Evolutionary conservation across 2,888 invertebrate genomes (phyloP), one percentile per base, ranked within the genome.

Genomic region (Atethmia centrago): DNA sequence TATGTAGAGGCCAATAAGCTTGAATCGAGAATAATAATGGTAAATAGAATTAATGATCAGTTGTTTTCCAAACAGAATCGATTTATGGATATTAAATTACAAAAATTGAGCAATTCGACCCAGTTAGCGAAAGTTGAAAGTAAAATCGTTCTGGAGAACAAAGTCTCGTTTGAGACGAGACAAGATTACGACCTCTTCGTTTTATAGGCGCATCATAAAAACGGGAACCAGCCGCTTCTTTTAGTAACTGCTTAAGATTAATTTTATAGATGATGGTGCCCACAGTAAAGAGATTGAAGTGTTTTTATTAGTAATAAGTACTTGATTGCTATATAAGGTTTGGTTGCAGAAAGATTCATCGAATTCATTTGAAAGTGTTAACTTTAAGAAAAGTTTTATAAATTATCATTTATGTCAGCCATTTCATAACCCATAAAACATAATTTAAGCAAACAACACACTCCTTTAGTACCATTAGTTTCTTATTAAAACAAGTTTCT

Each of bases 171-270:
- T 79, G 81, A 86, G 79, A 85, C 82, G 81, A 85, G 87, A 90
- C 90, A 89, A 85, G 85, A 92, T 94, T 92, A 94, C 93, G 93
- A 93, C 88, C 92, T 93, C 92, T 93, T 89, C 85, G 91, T 93
- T 95, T 95, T 93, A 95, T 93, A 92, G 90, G 83, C 88, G 88
- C 80, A 89, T 92, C 90, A 93, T 94, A 95, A 94, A 94, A 94
- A 91, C 73, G 87, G 89, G 89, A 91, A 90, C 91, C 90, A 90
- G 92, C 87, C 89, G 91, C 92, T 92, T 93, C 92, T 94, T 94
- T 92, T 92, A 92, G 90, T 88, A 91, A 92, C 90, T 89, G 89
- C 88, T 88, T 77, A 84, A 91, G 90, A 93, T 91, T 91, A 90
- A 90, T 90, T 92, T 93, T 92, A 92, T 92, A 88, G 86, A 83